A percentile compares a stretch with the other conserved stretches of the same genome.
These are phyloP conservation scores for Aix galericulata DNA, from an alignment of 2,113 vertebrate species.

Conservation along the genomic window DNA sequence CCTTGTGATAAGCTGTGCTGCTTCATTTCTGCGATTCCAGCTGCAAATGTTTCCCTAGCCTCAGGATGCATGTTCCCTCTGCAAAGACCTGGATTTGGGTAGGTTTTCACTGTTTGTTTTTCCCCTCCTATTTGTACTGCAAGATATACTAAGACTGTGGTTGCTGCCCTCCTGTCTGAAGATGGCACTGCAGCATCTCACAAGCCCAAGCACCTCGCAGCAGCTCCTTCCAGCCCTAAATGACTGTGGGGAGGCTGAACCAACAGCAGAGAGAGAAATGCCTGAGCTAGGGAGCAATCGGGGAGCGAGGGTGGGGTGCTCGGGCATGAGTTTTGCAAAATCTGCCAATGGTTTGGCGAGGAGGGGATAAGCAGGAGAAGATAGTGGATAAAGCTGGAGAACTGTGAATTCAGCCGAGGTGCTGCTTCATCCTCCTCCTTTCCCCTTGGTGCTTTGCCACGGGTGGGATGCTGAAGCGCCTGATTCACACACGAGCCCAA, in stretches of 20 bases:
- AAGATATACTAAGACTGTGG: rapidly evolving
- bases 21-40: rapidly evolving
- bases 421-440: background rate
- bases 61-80: background rate
- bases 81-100: background rate
- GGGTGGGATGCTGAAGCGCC: background rate
- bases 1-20: background rate
- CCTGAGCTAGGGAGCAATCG: rapidly evolving
- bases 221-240: background rate
- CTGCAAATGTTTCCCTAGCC: background rate
- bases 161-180: conserved; percentile 56
- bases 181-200: conserved; percentile 65
- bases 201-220: background rate
- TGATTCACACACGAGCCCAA: rapidly evolving
- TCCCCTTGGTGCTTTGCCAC: background rate
- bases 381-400: background rate
- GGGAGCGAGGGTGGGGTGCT: background rate
- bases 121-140: rapidly evolving
- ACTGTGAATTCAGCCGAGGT: background rate
- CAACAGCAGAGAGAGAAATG: background rate
- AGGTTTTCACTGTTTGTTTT: background rate
- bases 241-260: background rate
- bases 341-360: rapidly evolving
- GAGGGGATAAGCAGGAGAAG: background rate
- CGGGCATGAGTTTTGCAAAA: background rate